Evolutionary conservation across 2,888 invertebrate species (phyloP).

Genomic region (Drosophila demipolita): DNA sequence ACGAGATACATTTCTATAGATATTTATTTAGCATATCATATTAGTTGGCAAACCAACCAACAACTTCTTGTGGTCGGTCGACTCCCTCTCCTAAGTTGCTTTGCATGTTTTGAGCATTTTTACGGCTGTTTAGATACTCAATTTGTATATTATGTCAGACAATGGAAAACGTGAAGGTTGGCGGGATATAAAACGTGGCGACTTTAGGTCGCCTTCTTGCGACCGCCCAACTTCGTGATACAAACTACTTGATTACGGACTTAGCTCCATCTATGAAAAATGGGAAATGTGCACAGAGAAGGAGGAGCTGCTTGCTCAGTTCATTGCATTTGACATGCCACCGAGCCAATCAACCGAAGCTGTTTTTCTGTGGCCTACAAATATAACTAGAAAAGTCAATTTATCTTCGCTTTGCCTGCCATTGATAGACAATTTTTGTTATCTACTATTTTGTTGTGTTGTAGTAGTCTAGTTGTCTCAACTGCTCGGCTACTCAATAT

Average conservation of each 20-base stretch:
- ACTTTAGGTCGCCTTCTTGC: constrained; percentile 26
- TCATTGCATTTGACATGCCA: constrained; percentile 80
- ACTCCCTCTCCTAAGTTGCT: constrained; percentile 19
- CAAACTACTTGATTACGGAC: constrained; percentile 71
- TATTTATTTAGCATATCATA: constrained; percentile 59
- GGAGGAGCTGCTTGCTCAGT: constrained; percentile 26
- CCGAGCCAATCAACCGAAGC: constrained; percentile 55
- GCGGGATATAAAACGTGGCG: constrained; percentile 18
- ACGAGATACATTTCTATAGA: constrained; percentile 56
- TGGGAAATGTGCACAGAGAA: constrained; percentile 46
- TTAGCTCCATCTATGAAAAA: constrained; percentile 61
- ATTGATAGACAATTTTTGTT: constrained; percentile 60
- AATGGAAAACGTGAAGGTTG: constrained; percentile 48
- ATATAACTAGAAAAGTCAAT: constrained; percentile 62
- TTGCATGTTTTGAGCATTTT: constrained; percentile 62
- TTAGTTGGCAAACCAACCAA: constrained; percentile 48
- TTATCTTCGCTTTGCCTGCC: constrained; percentile 48
- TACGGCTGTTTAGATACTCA: constrained; percentile 77
- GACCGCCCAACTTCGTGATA: constrained; percentile 64
- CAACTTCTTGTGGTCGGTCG: constrained; percentile 51
- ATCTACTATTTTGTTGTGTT: constrained; percentile 39
- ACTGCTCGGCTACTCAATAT: constrained; percentile 30
- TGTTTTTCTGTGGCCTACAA: constrained; percentile 66
- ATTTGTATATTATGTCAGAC: constrained; percentile 70
- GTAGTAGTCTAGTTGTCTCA: constrained; percentile 31